Conservation (phyloP, 1,140 invertebrate species). For the Metopolophium dirhodum region DNA sequence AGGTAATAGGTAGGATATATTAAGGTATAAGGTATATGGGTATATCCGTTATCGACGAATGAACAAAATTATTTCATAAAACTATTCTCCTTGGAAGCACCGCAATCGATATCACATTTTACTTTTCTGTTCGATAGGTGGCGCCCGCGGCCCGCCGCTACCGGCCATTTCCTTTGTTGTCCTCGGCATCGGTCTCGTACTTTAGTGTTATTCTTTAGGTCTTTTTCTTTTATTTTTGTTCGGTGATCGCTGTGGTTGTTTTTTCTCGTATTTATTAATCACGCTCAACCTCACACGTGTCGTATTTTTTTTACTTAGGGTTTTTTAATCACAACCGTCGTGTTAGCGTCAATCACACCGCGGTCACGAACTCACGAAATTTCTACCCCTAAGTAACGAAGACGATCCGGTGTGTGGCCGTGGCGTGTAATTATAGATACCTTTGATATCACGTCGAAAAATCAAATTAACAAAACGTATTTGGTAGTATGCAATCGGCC, state of each 20-base stretch:
- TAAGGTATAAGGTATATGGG: neutral
- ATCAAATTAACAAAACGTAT: too few relatives aligned
- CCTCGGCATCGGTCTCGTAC: neutral
- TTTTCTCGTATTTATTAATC: neutral
- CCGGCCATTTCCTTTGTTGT: slow-evolving; percentile 55
- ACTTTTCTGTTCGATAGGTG: slow-evolving; percentile 44
- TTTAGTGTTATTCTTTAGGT: neutral
- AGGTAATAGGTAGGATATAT: too few relatives aligned
- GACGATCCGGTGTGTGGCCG: neutral
- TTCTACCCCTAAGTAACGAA: neutral
- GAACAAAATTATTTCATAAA: neutral
- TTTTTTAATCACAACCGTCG: neutral
- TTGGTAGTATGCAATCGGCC: neutral
- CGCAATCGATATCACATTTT: slow-evolving; percentile 17
- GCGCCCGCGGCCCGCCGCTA: neutral
- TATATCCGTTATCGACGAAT: too few relatives aligned
- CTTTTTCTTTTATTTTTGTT: neutral
- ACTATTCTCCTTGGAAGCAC: slow-evolving; percentile 8
- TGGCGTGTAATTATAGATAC: neutral
- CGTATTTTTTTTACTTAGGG: neutral
- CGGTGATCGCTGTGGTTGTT: neutral
- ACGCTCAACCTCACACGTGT: neutral
- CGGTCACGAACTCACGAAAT: too few relatives aligned
- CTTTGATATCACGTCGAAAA: neutral
- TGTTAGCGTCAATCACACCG: neutral